Evolutionary conservation across 2,888 invertebrate genomes (phyloP).

Genomic region (Trypoxylon attenuatum): DNA sequence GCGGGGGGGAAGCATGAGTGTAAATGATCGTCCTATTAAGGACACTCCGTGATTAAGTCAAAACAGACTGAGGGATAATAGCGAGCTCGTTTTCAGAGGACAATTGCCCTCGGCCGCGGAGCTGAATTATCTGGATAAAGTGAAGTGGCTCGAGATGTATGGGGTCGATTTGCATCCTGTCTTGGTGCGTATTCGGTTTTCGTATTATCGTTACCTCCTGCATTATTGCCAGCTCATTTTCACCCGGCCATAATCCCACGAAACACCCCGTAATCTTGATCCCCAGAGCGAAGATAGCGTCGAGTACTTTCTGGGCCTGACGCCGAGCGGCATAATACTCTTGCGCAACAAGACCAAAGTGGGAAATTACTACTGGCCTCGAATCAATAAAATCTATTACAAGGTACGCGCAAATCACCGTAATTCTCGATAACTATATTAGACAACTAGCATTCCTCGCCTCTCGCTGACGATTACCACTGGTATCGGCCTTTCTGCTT

Average conservation of each 20-base stretch:
- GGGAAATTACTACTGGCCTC: constrained; percentile 98
- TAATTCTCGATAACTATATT: constrained; percentile 7
- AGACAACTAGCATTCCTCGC: not conserved
- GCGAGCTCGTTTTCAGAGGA: constrained; percentile 79
- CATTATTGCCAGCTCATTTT: no score
- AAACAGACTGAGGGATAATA: not conserved
- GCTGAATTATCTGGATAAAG: constrained; percentile 95
- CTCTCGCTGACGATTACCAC: not conserved
- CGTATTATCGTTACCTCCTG: not conserved
- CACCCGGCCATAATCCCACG: constrained; percentile 17
- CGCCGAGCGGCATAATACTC: constrained; percentile 96
- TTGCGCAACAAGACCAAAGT: constrained; percentile 96
- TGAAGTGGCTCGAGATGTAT: constrained; percentile 99
- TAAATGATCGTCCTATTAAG: not conserved
- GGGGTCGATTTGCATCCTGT: constrained; percentile 98
- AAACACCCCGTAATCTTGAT: constrained; percentile 22
- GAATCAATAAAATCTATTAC: constrained; percentile 96
- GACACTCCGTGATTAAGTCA: not conserved
- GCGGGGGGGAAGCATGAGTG: not conserved
- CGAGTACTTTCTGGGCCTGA: constrained; percentile 96
- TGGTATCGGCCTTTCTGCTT: not conserved
- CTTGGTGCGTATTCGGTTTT: constrained; percentile 80
- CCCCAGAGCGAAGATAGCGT: constrained; percentile 95
- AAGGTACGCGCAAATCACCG: constrained; percentile 76
- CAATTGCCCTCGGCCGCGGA: constrained; percentile 94